phyloP scores from a whole-genome alignment of 37 sponge, comb jelly and placozoan species.

The Bolinopsis microptera region DNA sequence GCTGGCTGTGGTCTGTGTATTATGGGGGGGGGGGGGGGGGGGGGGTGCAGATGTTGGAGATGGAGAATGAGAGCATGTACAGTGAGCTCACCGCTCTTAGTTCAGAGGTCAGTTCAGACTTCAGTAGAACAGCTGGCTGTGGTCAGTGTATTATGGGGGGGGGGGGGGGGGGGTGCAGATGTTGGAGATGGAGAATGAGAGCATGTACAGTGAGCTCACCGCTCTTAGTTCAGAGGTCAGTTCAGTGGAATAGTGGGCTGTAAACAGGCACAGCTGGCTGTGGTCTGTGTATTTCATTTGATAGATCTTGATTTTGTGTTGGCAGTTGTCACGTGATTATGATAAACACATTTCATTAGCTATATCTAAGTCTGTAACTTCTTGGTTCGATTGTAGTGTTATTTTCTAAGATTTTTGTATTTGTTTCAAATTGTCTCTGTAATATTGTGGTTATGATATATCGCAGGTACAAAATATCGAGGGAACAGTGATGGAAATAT shows the following conservation, averaged over 20 bases:
- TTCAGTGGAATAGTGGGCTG: neutral
- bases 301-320: too few species aligned
- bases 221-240: constrained; percentile 22
- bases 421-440: too few species aligned
- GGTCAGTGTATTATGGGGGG: neutral
- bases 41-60: constrained; percentile 10
- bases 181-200: constrained; percentile 28
- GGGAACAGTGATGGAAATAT: constrained; percentile 84
- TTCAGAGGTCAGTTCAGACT: neutral
- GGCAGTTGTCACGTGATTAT: too few species aligned
- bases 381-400: too few species aligned
- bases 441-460: too few species aligned
- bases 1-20: neutral
- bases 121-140: neutral
- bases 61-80: constrained; percentile 11
- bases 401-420: too few species aligned
- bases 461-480: constrained; percentile 74
- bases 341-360: too few species aligned
- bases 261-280: neutral
- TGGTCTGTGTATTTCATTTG: neutral
- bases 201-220: constrained; percentile 5
- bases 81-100: constrained; percentile 20
- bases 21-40: neutral
- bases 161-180: neutral
- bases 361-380: too few species aligned